A percentile compares a stretch with the other conserved stretches of the same genome.
These are phyloP conservation scores for Euzophera pinguis DNA, from an alignment of 2,888 invertebrate genomes.

Conservation along the genomic window DNA sequence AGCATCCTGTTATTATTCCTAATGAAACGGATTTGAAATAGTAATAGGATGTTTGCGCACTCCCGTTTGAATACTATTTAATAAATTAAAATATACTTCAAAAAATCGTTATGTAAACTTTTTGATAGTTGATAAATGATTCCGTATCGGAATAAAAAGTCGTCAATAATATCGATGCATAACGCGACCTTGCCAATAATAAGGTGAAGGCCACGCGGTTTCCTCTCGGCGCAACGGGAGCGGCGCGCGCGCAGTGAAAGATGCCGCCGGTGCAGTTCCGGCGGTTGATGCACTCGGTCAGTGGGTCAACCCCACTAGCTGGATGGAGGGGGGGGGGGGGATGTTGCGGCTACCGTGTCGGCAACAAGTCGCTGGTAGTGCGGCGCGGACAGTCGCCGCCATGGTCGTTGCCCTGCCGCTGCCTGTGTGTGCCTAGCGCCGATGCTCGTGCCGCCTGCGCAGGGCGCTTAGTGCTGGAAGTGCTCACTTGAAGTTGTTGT, in stretches of 20 bases:
- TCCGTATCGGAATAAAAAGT: neutral
- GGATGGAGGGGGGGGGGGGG: slow-evolving; percentile 27
- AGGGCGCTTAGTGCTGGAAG: slow-evolving; percentile 38
- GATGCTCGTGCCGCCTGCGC: slow-evolving; percentile 43
- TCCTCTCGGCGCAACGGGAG: slow-evolving; percentile 66
- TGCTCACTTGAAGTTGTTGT: slow-evolving; percentile 65
- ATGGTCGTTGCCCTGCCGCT: slow-evolving; percentile 44
- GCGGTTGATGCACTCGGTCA: slow-evolving; percentile 68
- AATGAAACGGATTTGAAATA: too few relatives aligned
- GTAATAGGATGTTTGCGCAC: too few relatives aligned
- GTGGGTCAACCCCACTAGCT: slow-evolving; percentile 63
- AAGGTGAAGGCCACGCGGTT: slow-evolving; percentile 70
- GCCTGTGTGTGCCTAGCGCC: slow-evolving; percentile 46
- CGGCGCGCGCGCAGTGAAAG: slow-evolving; percentile 52
- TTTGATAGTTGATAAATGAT: too few relatives aligned
- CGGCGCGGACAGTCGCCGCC: slow-evolving; percentile 32
- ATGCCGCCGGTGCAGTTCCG: slow-evolving; percentile 70
- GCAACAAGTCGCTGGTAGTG: slow-evolving; percentile 22
- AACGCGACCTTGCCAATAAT: slow-evolving; percentile 61
- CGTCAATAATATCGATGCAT: slow-evolving; percentile 18
- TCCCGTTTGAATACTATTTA: too few relatives aligned
- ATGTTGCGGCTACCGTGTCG: slow-evolving; percentile 23
- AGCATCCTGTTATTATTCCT: too few relatives aligned
- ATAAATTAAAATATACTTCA: too few relatives aligned
- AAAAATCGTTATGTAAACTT: too few relatives aligned